Base-by-base conservation (phyloP, 2,797 vertebrate genomes). In the Spinus pinus region DNA sequence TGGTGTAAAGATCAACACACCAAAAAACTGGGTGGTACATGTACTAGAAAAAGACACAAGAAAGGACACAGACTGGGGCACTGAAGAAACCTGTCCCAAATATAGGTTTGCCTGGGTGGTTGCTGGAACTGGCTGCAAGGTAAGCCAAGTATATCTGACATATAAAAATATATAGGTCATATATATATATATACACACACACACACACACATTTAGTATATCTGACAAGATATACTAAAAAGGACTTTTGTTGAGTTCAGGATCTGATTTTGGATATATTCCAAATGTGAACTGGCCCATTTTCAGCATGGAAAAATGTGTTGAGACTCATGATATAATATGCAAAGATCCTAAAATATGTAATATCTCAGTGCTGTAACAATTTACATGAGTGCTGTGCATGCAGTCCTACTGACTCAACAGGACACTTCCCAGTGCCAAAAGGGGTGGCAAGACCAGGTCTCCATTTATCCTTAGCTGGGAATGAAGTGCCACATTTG, bases 11-110 rank as follows among this genome's bases (percentile, higher is more conserved):
- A 35, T 46, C 21, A 87, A 14, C 22, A n/a, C 14, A 64, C 39
- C 23, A 58, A 20, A 61, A 65, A 27, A 4, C 6, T 44, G 46
- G 4, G 6, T 46, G 4, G 5, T 46, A 19, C 2, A 0, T 0
- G 0, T 22, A 7, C 62, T 53, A 56, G 56, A 66, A 50, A 50
- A 75, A 50, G 33, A 18, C 24, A 75, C 3, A 57, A 41, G 46
- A 51, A 77, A 33, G 8, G n/a, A n/a, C 19, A 20, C 8, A 69
- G 14, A 42, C 10, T 20, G 14, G 50, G 31, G 2, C 73, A 12
- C 25, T 77, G 67, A 90, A 78, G 41, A 33, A 39, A 24, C 15
- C 12, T 5, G 4, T 80, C 79, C 44, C 44, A 33, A 44, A 87
- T 54, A 21, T 0, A 71, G 24, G 8, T 56, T 86, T 92, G 37